A percentile compares a stretch with the other conserved stretches of the same genome.
phyloP scores from a whole-genome alignment of 2,888 invertebrate species.

The Agrochola macilenta region DNA sequence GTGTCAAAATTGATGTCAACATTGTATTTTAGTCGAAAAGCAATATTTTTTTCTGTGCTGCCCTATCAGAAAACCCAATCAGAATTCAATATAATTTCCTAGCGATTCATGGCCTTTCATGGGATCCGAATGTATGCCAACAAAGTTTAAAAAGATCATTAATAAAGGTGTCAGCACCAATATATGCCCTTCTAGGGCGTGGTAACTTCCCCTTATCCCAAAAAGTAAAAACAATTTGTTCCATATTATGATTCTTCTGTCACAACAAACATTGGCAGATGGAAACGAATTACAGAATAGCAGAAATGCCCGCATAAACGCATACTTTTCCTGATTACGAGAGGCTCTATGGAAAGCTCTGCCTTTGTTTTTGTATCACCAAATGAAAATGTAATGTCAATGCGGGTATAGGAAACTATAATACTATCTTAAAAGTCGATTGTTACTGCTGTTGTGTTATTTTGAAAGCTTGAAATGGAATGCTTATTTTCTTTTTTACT shows the following conservation, averaged over 20 bases:
- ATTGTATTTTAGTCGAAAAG: slow-evolving; percentile 24
- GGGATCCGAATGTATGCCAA: background rate
- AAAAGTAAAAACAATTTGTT: slow-evolving; percentile 29
- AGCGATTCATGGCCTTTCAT: slow-evolving; percentile 30
- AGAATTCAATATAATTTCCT: slow-evolving; percentile 27
- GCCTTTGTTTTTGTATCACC: slow-evolving; percentile 28
- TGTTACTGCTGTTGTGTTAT: slow-evolving; percentile 17
- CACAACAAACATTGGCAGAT: slow-evolving; percentile 16
- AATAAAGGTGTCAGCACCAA: slow-evolving; percentile 28
- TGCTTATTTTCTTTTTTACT: slow-evolving; percentile 19
- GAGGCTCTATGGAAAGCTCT: slow-evolving; percentile 52
- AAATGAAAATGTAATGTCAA: slow-evolving; percentile 35
- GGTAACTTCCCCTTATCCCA: slow-evolving; percentile 5
- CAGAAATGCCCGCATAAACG: slow-evolving; percentile 51
- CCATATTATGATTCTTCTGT: slow-evolving; percentile 11
- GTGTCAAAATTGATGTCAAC: background rate
- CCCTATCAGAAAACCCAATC: slow-evolving; percentile 20
- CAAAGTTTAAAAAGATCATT: slow-evolving; percentile 36
- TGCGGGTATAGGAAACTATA: slow-evolving; percentile 54
- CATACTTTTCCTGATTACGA: slow-evolving; percentile 28
- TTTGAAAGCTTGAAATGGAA: slow-evolving; percentile 39
- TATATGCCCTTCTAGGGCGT: slow-evolving; percentile 1
- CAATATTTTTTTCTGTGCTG: slow-evolving; percentile 32
- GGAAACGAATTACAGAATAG: slow-evolving; percentile 20
- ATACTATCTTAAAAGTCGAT: slow-evolving; percentile 31